These are phyloP conservation scores for Volucella inflata DNA, from an alignment of 2,888 invertebrate species.

Conservation along the genomic window DNA sequence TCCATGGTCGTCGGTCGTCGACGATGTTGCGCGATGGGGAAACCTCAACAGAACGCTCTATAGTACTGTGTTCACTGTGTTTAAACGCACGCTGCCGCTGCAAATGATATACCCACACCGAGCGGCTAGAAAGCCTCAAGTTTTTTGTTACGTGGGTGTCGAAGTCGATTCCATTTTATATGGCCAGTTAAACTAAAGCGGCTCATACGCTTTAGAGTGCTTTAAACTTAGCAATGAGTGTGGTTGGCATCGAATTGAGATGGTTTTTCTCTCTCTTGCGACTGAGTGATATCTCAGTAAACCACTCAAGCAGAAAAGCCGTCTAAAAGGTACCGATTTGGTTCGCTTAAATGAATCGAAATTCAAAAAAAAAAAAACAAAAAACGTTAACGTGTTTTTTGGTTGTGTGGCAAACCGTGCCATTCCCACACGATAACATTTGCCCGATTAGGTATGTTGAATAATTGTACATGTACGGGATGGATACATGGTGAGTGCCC, in stretches of 20 bases:
- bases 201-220: conserved; percentile 13
- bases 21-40: conserved; percentile 34
- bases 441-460: conserved; percentile 72
- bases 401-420: conserved; percentile 43
- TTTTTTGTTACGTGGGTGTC: conserved; percentile 73
- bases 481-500: conserved; percentile 43
- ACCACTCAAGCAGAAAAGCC: conserved; percentile 50
- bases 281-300: conserved; percentile 42
- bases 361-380: conserved; percentile 21
- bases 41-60: conserved; percentile 39
- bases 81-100: conserved; percentile 63
- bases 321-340: conserved; percentile 29
- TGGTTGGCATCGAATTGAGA: conserved; percentile 1
- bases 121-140: conserved; percentile 68
- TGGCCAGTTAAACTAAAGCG: conserved; percentile 40
- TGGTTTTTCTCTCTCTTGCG: conserved; percentile 66
- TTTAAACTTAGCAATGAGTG: conserved; percentile 31
- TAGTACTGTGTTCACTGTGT: conserved; percentile 28
- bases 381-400: conserved; percentile 45
- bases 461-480: conserved; percentile 44
- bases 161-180: conserved; percentile 70
- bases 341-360: conserved; percentile 23
- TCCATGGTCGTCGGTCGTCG: neutral
- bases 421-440: conserved; percentile 73
- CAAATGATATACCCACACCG: conserved; percentile 72